Evolutionary conservation across 2,888 invertebrate species (phyloP).

Genomic region (Megastigmus dorsalis): DNA sequence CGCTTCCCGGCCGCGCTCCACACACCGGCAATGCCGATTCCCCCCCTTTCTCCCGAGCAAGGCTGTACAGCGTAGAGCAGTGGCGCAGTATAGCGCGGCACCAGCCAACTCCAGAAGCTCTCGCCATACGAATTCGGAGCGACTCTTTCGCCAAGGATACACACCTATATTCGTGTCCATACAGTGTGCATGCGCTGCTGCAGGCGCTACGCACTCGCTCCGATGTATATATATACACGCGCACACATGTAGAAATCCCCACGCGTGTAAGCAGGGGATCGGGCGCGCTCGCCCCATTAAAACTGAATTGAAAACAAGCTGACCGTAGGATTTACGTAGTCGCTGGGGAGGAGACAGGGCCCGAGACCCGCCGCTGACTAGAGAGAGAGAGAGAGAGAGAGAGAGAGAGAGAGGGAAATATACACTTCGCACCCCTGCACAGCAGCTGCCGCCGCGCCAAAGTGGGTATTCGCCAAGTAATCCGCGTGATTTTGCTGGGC

Average conservation of each 20-base stretch:
- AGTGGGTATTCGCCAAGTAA: conserved; percentile 1
- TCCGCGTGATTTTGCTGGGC: conserved; percentile 11
- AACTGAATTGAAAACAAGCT: conserved; percentile 48
- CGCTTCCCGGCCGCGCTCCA: conserved; percentile 43
- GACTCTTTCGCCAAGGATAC: conserved; percentile 38
- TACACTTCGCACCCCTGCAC: conserved; percentile 15
- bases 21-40: conserved; percentile 42
- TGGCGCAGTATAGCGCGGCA: too few species aligned
- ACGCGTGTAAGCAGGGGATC: background rate
- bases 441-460: background rate
- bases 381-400: too few species aligned
- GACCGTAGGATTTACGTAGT: conserved; percentile 45
- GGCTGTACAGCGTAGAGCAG: too few species aligned
- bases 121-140: conserved; percentile 5
- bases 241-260: background rate
- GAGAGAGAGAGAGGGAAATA: too few species aligned
- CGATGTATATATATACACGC: too few species aligned
- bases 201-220: background rate
- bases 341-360: background rate
- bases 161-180: too few species aligned
- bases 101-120: conserved; percentile 18
- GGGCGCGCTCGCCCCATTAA: conserved; percentile 32
- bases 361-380: too few species aligned
- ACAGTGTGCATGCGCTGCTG: background rate
- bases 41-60: background rate